These are phyloP conservation scores for Scaptomyza flava DNA, from an alignment of 2,888 invertebrate species.

Conservation along the genomic window DNA sequence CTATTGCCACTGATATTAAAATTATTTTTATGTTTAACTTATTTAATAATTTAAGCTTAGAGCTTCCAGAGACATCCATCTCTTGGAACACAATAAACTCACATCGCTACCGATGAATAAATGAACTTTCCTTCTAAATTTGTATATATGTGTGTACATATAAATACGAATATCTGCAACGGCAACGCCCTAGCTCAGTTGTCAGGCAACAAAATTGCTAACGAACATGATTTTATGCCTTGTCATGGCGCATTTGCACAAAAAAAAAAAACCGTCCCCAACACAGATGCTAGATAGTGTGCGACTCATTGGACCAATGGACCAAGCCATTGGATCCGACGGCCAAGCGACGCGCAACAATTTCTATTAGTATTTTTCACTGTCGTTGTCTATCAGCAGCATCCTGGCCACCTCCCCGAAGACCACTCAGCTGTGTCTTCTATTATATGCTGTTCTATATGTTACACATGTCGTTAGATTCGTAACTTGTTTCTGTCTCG, in stretches of 20 bases:
- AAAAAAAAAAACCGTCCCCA: conserved; percentile 22
- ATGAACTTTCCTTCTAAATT: background rate
- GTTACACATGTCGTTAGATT: conserved; percentile 55
- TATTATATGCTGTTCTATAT: conserved; percentile 40
- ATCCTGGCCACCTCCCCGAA: background rate
- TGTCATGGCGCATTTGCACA: conserved; percentile 43
- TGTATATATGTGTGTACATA: background rate
- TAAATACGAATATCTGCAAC: conserved; percentile 26
- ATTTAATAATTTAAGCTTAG: background rate
- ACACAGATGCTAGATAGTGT: conserved; percentile 62
- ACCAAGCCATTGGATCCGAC: conserved; percentile 37
- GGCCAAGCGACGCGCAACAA: conserved; percentile 61
- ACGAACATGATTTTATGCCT: conserved; percentile 50
- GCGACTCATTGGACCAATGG: conserved; percentile 44
- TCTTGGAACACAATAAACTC: conserved; percentile 12
- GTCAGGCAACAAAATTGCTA: conserved; percentile 44
- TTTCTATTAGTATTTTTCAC: conserved; percentile 63
- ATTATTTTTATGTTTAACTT: background rate
- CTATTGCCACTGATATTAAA: conserved; percentile 16
- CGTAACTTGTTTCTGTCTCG: conserved; percentile 58
- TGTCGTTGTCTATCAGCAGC: conserved; percentile 53
- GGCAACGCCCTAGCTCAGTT: conserved; percentile 45
- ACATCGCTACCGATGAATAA: background rate
- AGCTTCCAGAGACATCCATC: background rate
- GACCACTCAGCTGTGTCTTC: conserved; percentile 21